phyloP scores from a whole-genome alignment of 2,113 vertebrate species.

The Archocentrus centrarchus region DNA sequence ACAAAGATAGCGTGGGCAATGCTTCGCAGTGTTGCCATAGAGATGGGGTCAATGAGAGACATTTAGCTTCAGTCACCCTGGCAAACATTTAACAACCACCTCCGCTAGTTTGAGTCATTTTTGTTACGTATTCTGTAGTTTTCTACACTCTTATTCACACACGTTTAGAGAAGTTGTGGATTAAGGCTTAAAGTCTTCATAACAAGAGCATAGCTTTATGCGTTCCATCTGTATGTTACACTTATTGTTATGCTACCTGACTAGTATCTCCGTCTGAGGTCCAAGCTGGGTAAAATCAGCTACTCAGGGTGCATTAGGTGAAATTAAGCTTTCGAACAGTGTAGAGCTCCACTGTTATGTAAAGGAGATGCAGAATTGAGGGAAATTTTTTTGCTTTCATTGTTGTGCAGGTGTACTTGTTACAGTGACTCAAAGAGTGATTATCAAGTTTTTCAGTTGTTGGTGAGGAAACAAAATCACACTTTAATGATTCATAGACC shows the following conservation, averaged over 20 bases:
- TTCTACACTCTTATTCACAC: neutral
- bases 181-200: neutral
- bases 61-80: neutral
- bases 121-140: neutral
- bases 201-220: too few relatives aligned
- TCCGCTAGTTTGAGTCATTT: neutral
- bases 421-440: neutral
- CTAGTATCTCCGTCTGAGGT: too few relatives aligned
- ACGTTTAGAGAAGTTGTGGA: neutral
- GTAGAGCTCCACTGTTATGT: neutral
- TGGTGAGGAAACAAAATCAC: constrained; percentile 52
- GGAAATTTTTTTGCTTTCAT: neutral
- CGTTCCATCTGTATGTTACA: too few relatives aligned
- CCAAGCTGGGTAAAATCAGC: too few relatives aligned
- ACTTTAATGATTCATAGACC: neutral
- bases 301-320: too few relatives aligned
- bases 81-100: neutral
- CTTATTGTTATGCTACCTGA: too few relatives aligned
- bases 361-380: neutral
- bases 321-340: too few relatives aligned
- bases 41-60: neutral
- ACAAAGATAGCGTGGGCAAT: neutral
- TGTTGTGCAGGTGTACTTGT: neutral
- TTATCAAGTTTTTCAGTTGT: constrained; percentile 14
- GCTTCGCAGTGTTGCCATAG: constrained; percentile 52